phyloP scores from a whole-genome alignment of 2,113 vertebrate genomes.

The Calyptomena viridis region DNA sequence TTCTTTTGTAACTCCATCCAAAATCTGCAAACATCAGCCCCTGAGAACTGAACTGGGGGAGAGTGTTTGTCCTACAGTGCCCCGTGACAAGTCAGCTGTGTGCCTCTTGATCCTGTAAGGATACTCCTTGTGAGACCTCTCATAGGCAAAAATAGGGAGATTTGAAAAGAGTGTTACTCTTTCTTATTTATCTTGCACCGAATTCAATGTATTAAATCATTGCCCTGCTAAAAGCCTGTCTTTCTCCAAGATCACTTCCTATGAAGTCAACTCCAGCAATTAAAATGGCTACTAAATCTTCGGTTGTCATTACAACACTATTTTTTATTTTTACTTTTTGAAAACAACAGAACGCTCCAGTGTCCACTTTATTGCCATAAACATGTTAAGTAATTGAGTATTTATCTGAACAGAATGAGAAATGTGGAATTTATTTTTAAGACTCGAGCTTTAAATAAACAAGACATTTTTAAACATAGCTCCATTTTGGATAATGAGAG shows the following conservation, averaged over 20 bases:
- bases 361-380: neutral
- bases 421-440: slow-evolving; percentile 30
- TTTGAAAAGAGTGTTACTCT: neutral
- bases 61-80: neutral
- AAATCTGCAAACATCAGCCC: neutral
- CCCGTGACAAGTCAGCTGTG: neutral
- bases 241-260: neutral
- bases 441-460: slow-evolving; percentile 44
- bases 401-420: slow-evolving; percentile 28
- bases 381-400: neutral
- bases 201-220: slow-evolving; percentile 7
- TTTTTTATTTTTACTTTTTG: neutral
- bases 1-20: neutral
- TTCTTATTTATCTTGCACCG: slow-evolving; percentile 8
- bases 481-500: slow-evolving; percentile 27
- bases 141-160: neutral
- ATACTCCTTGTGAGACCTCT: neutral
- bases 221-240: slow-evolving; percentile 2
- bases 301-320: slow-evolving; percentile 7
- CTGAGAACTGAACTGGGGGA: neutral
- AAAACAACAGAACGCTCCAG: neutral
- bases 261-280: slow-evolving; percentile 20
- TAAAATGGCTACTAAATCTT: slow-evolving; percentile 39
- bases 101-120: neutral
- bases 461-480: neutral